A percentile compares a stretch with the other conserved stretches of the same genome.
Evolutionary conservation across 2,113 vertebrate species (phyloP).

Genomic region (Erinaceus europaeus): DNA sequence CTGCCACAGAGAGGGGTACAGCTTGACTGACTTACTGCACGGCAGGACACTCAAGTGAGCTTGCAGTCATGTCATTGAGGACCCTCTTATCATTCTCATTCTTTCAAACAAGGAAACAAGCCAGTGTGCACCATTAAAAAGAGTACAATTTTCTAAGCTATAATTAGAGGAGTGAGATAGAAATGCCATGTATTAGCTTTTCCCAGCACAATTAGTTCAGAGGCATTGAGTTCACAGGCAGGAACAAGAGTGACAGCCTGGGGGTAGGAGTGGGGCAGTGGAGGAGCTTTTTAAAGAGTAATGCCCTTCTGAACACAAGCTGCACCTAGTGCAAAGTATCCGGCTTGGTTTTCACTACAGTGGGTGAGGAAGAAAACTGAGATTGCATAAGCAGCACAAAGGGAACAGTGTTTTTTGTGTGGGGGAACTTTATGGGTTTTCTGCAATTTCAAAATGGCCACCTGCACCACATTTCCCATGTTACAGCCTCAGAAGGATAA

Average conservation of each 20-base stretch:
- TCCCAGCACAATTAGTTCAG: background rate
- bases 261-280: no score
- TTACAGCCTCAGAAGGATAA: background rate
- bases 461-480: background rate
- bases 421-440: background rate
- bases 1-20: background rate
- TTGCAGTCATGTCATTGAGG: background rate
- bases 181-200: background rate
- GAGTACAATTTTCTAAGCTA: background rate
- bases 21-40: no score
- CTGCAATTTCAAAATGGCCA: background rate
- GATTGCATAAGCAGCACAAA: background rate
- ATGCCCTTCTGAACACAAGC: background rate
- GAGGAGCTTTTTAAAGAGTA: background rate
- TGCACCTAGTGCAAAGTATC: background rate
- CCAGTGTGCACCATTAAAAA: background rate
- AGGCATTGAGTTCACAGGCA: background rate
- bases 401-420: background rate
- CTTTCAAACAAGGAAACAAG: background rate
- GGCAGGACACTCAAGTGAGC: no score
- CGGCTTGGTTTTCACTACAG: background rate
- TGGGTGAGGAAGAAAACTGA: background rate
- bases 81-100: background rate
- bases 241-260: background rate
- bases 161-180: conserved; percentile 19